A percentile compares a stretch with the other conserved stretches of the same genome.
Evolutionary conservation across 2,888 invertebrate genomes (phyloP).

Genomic region (Sycophila texana): DNA sequence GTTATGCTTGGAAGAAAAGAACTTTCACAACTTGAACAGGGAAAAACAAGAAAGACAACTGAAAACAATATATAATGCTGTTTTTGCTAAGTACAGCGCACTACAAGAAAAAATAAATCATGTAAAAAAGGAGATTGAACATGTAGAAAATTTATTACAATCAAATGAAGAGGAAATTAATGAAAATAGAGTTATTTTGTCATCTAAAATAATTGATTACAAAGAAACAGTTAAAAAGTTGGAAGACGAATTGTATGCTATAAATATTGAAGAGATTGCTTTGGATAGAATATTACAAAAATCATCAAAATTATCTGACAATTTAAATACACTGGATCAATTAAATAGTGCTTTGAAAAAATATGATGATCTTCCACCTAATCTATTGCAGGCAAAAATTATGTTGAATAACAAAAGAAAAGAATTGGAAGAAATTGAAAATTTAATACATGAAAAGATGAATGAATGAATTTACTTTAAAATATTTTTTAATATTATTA

Average conservation of each 20-base stretch:
- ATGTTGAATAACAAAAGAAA: slow-evolving; percentile 64
- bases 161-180: slow-evolving; percentile 60
- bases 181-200: slow-evolving; percentile 61
- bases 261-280: slow-evolving; percentile 62
- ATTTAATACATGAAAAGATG: slow-evolving; percentile 62
- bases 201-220: slow-evolving; percentile 67
- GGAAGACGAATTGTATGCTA: slow-evolving; percentile 60
- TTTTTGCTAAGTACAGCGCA: slow-evolving; percentile 60
- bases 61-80: slow-evolving; percentile 61
- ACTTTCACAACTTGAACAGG: slow-evolving; percentile 60
- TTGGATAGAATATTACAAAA: slow-evolving; percentile 64
- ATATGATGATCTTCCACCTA: slow-evolving; percentile 69
- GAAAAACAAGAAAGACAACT: slow-evolving; percentile 63
- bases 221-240: slow-evolving; percentile 62
- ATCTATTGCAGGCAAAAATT: slow-evolving; percentile 69
- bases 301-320: slow-evolving; percentile 62
- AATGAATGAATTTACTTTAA: slow-evolving; percentile 49
- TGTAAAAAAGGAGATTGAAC: slow-evolving; percentile 59
- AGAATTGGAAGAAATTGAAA: slow-evolving; percentile 65
- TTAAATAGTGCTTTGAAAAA: slow-evolving; percentile 63
- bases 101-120: slow-evolving; percentile 62
- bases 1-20: slow-evolving; percentile 61
- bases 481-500: slow-evolving; percentile 13
- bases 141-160: slow-evolving; percentile 58
- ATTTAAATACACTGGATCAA: slow-evolving; percentile 61